phyloP scores from a whole-genome alignment of 2,888 invertebrate species.

The Argyresthia goedartella region DNA sequence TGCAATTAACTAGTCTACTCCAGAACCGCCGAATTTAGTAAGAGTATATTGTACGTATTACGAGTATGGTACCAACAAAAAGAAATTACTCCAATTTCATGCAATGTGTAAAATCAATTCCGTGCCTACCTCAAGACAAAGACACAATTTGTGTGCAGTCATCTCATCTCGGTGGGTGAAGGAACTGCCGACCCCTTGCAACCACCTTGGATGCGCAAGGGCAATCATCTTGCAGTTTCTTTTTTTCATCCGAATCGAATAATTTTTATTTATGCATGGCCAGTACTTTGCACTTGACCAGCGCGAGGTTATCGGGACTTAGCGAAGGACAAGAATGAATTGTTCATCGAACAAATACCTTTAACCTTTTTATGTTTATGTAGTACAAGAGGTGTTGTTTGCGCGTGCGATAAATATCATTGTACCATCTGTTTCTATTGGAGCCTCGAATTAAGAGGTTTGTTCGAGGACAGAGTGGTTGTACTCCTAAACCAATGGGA shows the following conservation, averaged over 20 bases:
- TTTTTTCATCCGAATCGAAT: conserved; percentile 60
- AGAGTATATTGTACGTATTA: too few species aligned
- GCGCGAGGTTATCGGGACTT: conserved; percentile 48
- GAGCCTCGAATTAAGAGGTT: too few species aligned
- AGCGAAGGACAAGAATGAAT: conserved; percentile 37
- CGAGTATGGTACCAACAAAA: not conserved
- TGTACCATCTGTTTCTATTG: too few species aligned
- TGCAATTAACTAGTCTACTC: too few species aligned
- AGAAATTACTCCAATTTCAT: not conserved
- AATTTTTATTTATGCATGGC: conserved; percentile 57
- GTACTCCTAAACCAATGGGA: too few species aligned
- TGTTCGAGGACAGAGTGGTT: too few species aligned
- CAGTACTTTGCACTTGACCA: conserved; percentile 40
- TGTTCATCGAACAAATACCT: too few species aligned
- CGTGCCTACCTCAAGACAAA: conserved; percentile 2
- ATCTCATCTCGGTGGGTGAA: conserved; percentile 50
- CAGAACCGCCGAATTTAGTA: too few species aligned
- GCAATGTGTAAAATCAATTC: too few species aligned
- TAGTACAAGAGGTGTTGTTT: too few species aligned
- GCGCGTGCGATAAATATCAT: not conserved
- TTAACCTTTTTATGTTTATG: too few species aligned
- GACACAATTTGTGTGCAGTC: not conserved
- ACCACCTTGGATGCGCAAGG: conserved; percentile 57
- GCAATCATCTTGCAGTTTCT: conserved; percentile 53
- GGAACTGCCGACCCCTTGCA: conserved; percentile 60